Evolutionary conservation across 2,888 invertebrate species (phyloP).

Genomic region (Agrotis clavis): DNA sequence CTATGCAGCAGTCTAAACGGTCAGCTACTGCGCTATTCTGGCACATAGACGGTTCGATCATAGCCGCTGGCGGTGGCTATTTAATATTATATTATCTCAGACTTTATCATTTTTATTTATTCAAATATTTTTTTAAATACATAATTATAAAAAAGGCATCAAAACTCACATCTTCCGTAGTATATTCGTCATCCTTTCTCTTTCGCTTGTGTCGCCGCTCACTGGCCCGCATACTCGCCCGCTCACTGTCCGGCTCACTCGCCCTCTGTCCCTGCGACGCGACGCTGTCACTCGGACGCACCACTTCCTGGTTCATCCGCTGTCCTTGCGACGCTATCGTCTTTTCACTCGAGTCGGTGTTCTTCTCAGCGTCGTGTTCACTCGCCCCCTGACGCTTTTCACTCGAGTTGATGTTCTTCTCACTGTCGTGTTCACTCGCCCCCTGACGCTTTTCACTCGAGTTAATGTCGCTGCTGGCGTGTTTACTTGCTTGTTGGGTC

Average conservation of each 20-base stretch:
- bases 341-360: background rate
- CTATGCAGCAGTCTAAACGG: too few relatives aligned
- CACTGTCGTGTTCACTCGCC: background rate
- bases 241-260: background rate
- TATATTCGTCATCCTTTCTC: conserved; percentile 11
- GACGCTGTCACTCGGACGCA: too few relatives aligned
- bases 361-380: background rate
- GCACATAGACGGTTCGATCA: too few relatives aligned
- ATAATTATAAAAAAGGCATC: too few relatives aligned
- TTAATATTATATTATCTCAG: too few relatives aligned
- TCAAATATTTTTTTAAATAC: too few relatives aligned
- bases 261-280: background rate
- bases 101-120: too few relatives aligned
- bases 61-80: too few relatives aligned
- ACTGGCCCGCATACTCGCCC: background rate
- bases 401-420: background rate
- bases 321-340: background rate
- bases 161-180: background rate
- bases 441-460: background rate
- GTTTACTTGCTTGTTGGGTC: background rate
- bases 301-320: too few relatives aligned
- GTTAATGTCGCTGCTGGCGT: background rate
- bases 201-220: background rate
- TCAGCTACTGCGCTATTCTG: too few relatives aligned
- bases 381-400: background rate